Conservation (phyloP, 2,113 vertebrate species). For the Elephantulus edwardii region DNA sequence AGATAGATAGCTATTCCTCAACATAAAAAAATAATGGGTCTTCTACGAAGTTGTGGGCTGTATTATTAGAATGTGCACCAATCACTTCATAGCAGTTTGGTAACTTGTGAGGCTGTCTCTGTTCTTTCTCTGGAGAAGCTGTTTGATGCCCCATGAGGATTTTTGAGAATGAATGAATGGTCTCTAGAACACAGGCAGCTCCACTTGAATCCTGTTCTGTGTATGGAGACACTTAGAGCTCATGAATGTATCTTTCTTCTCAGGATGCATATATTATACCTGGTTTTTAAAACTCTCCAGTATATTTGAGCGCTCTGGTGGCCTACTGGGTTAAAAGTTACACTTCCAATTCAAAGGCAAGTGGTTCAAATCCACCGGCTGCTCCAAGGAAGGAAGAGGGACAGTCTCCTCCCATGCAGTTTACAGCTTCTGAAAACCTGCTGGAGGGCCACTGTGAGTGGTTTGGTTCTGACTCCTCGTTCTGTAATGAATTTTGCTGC, state of each 20-base stretch:
- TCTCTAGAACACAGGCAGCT: background rate
- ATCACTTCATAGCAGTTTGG: background rate
- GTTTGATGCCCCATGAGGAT: background rate
- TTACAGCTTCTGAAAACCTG: too few relatives aligned
- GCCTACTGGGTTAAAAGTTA: too few relatives aligned
- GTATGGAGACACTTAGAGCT: background rate
- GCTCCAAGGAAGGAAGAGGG: too few relatives aligned
- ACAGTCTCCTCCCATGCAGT: too few relatives aligned
- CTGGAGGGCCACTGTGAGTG: too few relatives aligned
- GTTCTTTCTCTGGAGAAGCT: background rate
- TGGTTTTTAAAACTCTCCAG: background rate
- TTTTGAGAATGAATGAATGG: background rate
- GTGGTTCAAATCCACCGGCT: too few relatives aligned
- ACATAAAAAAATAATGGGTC: slow-evolving; percentile 17
- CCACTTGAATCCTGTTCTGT: background rate
- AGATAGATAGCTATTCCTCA: slow-evolving; percentile 10
- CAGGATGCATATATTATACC: background rate
- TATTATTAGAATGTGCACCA: background rate
- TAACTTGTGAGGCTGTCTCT: background rate
- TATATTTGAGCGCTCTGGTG: background rate
- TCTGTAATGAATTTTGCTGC: too few relatives aligned
- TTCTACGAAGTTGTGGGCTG: background rate
- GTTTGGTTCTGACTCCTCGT: too few relatives aligned
- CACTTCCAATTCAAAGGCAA: too few relatives aligned
- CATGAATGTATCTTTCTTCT: too few relatives aligned